These are phyloP conservation scores for Iguana delicatissima DNA, from an alignment of 2,797 vertebrate genomes.

Conservation along the genomic window DNA sequence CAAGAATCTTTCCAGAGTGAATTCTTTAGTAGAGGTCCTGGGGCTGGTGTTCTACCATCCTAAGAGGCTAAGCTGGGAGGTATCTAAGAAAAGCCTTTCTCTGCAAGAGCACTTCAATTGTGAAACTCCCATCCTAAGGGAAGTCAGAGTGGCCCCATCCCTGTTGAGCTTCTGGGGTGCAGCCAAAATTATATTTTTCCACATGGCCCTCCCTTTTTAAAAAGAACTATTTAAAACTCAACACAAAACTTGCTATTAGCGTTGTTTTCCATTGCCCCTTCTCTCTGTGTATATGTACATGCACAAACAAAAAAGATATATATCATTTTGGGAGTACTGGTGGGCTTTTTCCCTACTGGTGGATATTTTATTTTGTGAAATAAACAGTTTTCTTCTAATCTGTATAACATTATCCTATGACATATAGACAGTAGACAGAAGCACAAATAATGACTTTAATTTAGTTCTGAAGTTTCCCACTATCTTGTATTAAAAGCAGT, in stretches of 20 bases:
- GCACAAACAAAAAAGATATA: background rate
- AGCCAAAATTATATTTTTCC: too few species aligned
- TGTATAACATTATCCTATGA: slow-evolving; percentile 43
- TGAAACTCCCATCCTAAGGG: background rate
- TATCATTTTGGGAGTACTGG: background rate
- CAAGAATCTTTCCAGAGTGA: background rate
- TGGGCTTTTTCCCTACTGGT: too few species aligned
- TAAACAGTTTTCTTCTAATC: slow-evolving; percentile 1
- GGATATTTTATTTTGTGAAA: background rate
- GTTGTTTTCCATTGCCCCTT: too few species aligned
- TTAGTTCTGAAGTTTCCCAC: slow-evolving; percentile 78
- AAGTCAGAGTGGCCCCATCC: background rate
- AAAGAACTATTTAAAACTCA: too few species aligned
- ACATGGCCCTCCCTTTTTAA: too few species aligned
- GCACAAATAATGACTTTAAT: slow-evolving; percentile 67
- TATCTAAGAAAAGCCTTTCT: background rate
- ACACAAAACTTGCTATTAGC: too few species aligned
- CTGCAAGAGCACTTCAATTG: background rate
- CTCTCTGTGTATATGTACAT: background rate
- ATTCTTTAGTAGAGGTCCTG: background rate
- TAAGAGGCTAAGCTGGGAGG: background rate
- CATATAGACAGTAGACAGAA: slow-evolving; percentile 67
- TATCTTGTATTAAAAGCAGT: slow-evolving; percentile 79
- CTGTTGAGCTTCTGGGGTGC: too few species aligned
- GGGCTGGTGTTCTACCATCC: background rate